Evolutionary conservation across 2,113 vertebrate genomes (phyloP).

Genomic region (Turdus rufiventris): DNA sequence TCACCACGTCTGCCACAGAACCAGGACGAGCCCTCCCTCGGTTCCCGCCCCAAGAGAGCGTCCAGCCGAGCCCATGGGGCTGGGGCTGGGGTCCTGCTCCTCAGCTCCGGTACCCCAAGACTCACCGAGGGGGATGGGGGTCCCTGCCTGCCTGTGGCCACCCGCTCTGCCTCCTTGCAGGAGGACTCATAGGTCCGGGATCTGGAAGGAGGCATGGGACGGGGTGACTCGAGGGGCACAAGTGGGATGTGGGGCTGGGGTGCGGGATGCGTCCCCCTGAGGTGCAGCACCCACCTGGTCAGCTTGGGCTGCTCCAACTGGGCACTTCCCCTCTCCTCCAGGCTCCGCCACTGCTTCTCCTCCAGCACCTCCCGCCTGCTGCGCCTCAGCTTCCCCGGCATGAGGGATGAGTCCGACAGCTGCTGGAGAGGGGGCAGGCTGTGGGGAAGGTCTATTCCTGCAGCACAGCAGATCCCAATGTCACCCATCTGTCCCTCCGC

Average conservation of each 20-base stretch:
- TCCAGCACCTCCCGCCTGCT: constrained; percentile 40
- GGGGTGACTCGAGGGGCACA: background rate
- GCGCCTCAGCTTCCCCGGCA: constrained; percentile 64
- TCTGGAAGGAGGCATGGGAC: background rate
- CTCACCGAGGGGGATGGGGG: background rate
- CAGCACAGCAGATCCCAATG: background rate
- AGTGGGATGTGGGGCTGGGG: constrained; percentile 34
- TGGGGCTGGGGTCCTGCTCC: background rate
- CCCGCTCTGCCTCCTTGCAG: background rate
- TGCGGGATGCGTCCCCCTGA: background rate
- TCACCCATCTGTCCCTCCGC: background rate
- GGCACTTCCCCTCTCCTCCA: constrained; percentile 65
- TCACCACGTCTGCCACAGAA: fast-evolving
- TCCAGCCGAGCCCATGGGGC: fast-evolving
- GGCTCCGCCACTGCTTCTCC: constrained; percentile 72
- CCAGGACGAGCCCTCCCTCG: fast-evolving
- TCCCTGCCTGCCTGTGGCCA: fast-evolving
- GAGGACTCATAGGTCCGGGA: constrained; percentile 25
- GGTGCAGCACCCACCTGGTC: background rate
- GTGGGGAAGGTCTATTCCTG: background rate
- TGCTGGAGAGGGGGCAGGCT: background rate
- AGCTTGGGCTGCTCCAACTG: background rate
- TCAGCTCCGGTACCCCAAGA: background rate
- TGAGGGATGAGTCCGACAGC: background rate
- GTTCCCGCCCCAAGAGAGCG: fast-evolving